Conservation (phyloP, 2,888 invertebrate genomes). For the Piscicola geometra region DNA sequence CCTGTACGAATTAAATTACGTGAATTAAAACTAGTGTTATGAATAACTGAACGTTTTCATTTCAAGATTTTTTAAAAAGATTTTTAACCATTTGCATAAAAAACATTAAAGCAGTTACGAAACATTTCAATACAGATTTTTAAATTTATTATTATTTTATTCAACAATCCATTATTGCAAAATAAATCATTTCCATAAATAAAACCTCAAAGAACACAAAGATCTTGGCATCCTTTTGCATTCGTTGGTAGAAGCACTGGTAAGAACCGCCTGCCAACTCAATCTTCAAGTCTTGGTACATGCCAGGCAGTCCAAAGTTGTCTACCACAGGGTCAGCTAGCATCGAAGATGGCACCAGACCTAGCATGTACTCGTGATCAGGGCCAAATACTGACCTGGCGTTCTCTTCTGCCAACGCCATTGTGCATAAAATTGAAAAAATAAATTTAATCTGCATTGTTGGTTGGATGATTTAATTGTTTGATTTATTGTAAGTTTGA, state of each 20-base stretch:
- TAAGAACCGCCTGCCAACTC: conserved; percentile 15
- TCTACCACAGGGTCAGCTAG: background rate
- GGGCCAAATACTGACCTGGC: background rate
- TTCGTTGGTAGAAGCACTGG: conserved; percentile 24
- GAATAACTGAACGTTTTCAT: background rate
- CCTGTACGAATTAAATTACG: conserved; percentile 52
- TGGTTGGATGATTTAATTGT: too few relatives aligned
- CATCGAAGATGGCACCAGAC: conserved; percentile 15
- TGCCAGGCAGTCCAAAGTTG: conserved; percentile 10
- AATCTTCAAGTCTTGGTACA: conserved; percentile 20
- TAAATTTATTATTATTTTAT: too few relatives aligned
- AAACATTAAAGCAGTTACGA: too few relatives aligned
- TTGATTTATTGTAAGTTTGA: too few relatives aligned
- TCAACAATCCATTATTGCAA: too few relatives aligned
- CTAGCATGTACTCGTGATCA: conserved; percentile 22
- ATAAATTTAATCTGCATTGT: too few relatives aligned
- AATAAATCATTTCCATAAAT: too few relatives aligned
- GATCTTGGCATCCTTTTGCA: conserved; percentile 26
- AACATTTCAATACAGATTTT: too few relatives aligned
- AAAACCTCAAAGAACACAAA: conserved; percentile 27
- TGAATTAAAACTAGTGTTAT: background rate
- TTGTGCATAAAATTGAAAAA: too few relatives aligned
- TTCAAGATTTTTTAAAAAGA: background rate
- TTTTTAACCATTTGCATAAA: too few relatives aligned
- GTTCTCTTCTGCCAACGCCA: background rate